A percentile compares a stretch with the other conserved stretches of the same genome.
Evolutionary conservation across 1,140 invertebrate genomes (phyloP).

Genomic region (Steinernema khuongi): DNA sequence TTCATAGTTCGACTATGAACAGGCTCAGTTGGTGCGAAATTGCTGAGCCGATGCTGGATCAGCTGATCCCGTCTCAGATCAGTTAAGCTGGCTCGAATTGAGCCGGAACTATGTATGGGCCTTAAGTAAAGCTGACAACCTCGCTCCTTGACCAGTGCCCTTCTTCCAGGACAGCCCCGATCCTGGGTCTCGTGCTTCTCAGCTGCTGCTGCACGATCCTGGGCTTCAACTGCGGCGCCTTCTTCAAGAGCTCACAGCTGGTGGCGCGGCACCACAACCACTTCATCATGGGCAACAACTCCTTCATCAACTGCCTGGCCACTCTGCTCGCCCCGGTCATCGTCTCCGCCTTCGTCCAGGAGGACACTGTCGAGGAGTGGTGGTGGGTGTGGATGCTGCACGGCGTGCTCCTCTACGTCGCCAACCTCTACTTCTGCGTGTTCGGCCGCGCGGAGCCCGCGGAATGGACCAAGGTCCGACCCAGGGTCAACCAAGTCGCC

Average conservation of each 20-base stretch:
- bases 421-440: conserved; percentile 21
- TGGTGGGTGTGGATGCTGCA: conserved; percentile 27
- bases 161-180: conserved; percentile 2
- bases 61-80: too few species aligned
- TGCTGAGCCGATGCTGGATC: too few species aligned
- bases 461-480: too few species aligned
- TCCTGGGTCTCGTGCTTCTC: conserved; percentile 25
- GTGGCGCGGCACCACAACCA: conserved; percentile 31
- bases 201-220: conserved; percentile 23
- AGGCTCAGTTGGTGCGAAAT: too few species aligned
- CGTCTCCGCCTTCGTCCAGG: conserved; percentile 17
- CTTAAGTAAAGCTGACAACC: too few species aligned
- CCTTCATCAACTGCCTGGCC: conserved; percentile 29
- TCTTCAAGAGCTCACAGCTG: conserved; percentile 26
- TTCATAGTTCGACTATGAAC: too few species aligned
- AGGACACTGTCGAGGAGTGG: conserved; percentile 30
- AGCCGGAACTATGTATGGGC: too few species aligned
- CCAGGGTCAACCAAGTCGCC: too few species aligned
- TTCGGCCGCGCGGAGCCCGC: too few species aligned
- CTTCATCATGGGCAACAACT: conserved; percentile 35
- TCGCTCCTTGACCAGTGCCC: too few species aligned
- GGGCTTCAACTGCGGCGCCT: conserved; percentile 31
- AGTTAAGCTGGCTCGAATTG: too few species aligned
- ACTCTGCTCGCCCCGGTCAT: conserved; percentile 22
- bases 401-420: not conserved